Evolutionary conservation across 2,797 vertebrate genomes (phyloP), one percentile per base, ranked within the genome.

Genomic region (Lacerta agilis): DNA sequence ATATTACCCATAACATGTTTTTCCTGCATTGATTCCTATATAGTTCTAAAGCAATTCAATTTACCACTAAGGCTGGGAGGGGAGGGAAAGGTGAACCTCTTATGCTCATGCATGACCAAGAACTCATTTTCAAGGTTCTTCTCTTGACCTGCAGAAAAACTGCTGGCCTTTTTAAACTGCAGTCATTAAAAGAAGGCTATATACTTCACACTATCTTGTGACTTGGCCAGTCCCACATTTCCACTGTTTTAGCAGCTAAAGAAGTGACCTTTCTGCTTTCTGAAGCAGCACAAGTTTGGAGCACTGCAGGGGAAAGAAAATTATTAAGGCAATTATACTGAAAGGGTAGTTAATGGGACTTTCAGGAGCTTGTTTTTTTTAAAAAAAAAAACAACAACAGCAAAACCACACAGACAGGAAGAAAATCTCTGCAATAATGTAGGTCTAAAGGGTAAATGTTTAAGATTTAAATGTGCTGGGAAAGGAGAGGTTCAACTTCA

Each of bases 371-470:
- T 55, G 49, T 55, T 55, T 49, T 43, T 43, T 49, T 38, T 18
- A n/a, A 45, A 15, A 29, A 49, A 23, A 71, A 69, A 18, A 88
- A 83, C 0, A 36, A 55, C 49, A 55, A 1, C 13, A 0, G 66
- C 27, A 18, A 58, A 72, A 81, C 6, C 87, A 55, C 18, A 43
- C 0, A 79, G n/a, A 1, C 58, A 38, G 66, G 38, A 36, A 90
- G 43, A 1, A 4, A 86, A 77, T 1, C 79, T 25, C 76, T 71
- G 38, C 0, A 0, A 69, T 27, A 79, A 0, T 55, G 64, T 83
- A 89, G 27, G 25, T 41, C 71, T 64, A 85, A 90, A 79, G 81
- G 64, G 8, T 87, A 91, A 27, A 38, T 67, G 85, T 87, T 45
- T 49, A 0, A 2, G 72, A 43, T 83, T 20, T 66, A 88, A 64